Conservation (phyloP, 1,140 invertebrate species). For the Trialeurodes vaporariorum region DNA sequence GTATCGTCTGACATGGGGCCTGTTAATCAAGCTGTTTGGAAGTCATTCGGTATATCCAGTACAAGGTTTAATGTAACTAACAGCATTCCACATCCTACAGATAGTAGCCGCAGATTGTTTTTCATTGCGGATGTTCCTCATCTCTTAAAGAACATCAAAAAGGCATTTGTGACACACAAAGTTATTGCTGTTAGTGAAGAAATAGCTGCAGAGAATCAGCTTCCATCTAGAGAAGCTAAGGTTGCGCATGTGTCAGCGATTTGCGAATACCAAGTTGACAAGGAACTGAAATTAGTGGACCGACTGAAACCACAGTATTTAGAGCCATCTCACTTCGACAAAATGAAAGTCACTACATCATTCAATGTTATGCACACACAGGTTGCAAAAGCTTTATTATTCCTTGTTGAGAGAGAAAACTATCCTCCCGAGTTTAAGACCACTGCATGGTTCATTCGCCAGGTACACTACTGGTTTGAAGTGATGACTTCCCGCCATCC, state of each 20-base stretch:
- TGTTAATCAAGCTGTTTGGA: slow-evolving; percentile 6
- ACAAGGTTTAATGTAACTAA: not conserved
- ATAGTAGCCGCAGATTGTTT: not conserved
- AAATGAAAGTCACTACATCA: not conserved
- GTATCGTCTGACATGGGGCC: not conserved
- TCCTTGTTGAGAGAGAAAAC: not conserved
- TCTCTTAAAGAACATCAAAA: slow-evolving; percentile 6
- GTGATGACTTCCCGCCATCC: slow-evolving; percentile 13
- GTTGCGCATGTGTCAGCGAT: not conserved
- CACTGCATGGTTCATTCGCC: not conserved
- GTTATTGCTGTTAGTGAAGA: slow-evolving; percentile 7
- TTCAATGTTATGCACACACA: not conserved
- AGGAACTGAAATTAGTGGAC: not conserved
- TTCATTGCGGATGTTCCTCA: slow-evolving; percentile 9
- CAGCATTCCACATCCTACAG: slow-evolving; percentile 6
- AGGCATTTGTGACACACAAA: slow-evolving; percentile 2
- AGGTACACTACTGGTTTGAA: slow-evolving; percentile 15
- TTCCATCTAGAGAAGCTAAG: not conserved
- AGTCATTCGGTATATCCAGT: not conserved
- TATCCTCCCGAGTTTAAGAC: not conserved
- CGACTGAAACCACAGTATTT: not conserved
- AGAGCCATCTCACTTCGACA: not conserved
- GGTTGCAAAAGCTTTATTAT: not conserved
- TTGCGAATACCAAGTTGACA: not conserved
- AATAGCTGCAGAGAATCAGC: not conserved